A percentile compares a stretch with the other conserved stretches of the same genome.
Conservation (phyloP, 2,113 vertebrate genomes). For the Ornithorhynchus anatinus region DNA sequence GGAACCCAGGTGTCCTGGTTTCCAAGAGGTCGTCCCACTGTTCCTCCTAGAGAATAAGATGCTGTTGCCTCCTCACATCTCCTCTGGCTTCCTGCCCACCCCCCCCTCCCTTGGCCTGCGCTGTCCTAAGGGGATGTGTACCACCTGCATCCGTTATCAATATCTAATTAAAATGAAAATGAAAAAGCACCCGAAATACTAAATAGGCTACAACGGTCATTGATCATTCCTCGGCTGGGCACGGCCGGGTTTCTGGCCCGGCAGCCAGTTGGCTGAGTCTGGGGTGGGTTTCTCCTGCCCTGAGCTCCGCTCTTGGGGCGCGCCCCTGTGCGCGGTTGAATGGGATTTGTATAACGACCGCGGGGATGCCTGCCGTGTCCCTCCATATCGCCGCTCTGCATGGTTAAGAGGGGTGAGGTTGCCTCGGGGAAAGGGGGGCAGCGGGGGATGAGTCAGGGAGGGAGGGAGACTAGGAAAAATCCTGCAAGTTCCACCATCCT, state of each 20-base stretch:
- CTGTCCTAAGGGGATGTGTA: not conserved
- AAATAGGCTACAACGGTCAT: not conserved
- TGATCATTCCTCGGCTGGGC: not conserved
- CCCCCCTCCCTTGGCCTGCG: too few relatives aligned
- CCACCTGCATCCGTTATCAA: conserved; percentile 2
- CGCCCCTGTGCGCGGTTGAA: not conserved
- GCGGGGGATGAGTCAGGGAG: not conserved
- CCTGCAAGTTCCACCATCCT: too few relatives aligned
- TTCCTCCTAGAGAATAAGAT: rapidly evolving
- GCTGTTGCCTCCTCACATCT: not conserved
- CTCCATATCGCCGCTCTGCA: not conserved
- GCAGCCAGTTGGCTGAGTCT: not conserved
- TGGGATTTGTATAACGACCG: too few relatives aligned
- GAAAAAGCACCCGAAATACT: conserved; percentile 10
- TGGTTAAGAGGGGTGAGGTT: not conserved
- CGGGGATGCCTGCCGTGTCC: not conserved
- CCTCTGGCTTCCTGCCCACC: too few relatives aligned
- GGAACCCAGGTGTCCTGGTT: too few relatives aligned
- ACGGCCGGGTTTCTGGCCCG: not conserved
- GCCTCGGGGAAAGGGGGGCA: not conserved
- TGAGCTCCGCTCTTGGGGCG: not conserved
- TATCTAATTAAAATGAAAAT: conserved; percentile 29
- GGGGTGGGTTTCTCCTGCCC: not conserved
- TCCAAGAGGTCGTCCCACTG: not conserved
- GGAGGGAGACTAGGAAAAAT: not conserved